A percentile compares a stretch with the other conserved stretches of the same genome.
These are phyloP conservation scores for Endotricha flammealis DNA, from an alignment of 2,888 invertebrate genomes.

Conservation along the genomic window DNA sequence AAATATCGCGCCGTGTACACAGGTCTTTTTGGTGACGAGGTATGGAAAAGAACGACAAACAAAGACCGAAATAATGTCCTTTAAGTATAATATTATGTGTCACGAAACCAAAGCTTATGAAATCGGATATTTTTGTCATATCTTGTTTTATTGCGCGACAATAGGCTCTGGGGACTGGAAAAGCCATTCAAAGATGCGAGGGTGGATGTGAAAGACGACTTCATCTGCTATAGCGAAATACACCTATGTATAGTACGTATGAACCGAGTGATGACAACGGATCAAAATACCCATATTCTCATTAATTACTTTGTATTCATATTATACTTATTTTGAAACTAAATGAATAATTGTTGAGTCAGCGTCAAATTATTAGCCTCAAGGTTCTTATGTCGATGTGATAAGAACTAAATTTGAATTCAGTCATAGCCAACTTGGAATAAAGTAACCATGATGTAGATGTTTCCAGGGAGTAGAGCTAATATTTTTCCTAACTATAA, in stretches of 20 bases:
- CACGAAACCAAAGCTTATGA: constrained; percentile 76
- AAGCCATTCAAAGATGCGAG: constrained; percentile 54
- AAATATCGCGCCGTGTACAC: constrained; percentile 36
- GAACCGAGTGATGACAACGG: too few species aligned
- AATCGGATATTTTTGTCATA: constrained; percentile 79
- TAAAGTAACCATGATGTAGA: too few species aligned
- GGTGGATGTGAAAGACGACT: constrained; percentile 25
- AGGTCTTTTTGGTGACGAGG: constrained; percentile 39
- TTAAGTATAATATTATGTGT: constrained; percentile 75
- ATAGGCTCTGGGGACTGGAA: constrained; percentile 50
- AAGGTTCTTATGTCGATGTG: too few species aligned
- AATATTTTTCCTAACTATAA: too few species aligned
- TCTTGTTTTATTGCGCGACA: constrained; percentile 72
- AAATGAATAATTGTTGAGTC: too few species aligned
- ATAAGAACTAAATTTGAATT: too few species aligned
- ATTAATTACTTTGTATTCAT: too few species aligned
- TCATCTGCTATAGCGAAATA: background rate
- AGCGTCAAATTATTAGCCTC: too few species aligned
- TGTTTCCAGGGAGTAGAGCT: too few species aligned
- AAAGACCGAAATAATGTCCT: constrained; percentile 67
- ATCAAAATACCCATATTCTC: too few species aligned
- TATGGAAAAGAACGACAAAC: constrained; percentile 51
- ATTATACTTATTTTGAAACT: too few species aligned
- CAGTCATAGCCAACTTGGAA: too few species aligned
- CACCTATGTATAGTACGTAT: background rate